A percentile compares a stretch with the other conserved stretches of the same genome.
Evolutionary conservation across 2,888 invertebrate genomes (phyloP).

Genomic region (Emmelina monodactyla): DNA sequence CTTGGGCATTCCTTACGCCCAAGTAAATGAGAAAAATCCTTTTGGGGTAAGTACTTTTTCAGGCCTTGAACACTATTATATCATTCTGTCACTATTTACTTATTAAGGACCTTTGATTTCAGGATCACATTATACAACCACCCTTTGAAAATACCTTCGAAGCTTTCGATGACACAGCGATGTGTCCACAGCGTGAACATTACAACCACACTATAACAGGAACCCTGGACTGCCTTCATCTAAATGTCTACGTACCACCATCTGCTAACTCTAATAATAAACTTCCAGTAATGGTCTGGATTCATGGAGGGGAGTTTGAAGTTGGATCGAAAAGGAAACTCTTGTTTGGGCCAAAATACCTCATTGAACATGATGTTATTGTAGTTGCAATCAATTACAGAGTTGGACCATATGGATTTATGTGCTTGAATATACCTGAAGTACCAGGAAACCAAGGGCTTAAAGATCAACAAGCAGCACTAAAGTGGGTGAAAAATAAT

Average conservation of each 20-base stretch:
- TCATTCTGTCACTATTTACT: too few species aligned
- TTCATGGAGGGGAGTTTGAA: slow-evolving; percentile 29
- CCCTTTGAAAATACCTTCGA: slow-evolving; percentile 24
- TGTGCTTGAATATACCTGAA: slow-evolving; percentile 28
- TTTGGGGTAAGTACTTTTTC: too few species aligned
- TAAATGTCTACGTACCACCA: slow-evolving; percentile 29
- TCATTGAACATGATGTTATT: slow-evolving; percentile 30
- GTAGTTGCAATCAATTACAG: slow-evolving; percentile 31
- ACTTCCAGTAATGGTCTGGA: slow-evolving; percentile 30
- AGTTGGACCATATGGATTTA: slow-evolving; percentile 33
- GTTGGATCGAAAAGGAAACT: slow-evolving; percentile 20
- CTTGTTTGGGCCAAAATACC: slow-evolving; percentile 23
- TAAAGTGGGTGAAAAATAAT: slow-evolving; percentile 32
- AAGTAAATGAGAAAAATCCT: too few species aligned
- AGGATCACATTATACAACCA: too few species aligned
- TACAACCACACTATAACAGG: slow-evolving; percentile 19
- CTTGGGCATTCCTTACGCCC: too few species aligned
- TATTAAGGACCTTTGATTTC: too few species aligned
- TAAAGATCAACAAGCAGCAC: slow-evolving; percentile 30
- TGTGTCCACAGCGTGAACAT: slow-evolving; percentile 30
- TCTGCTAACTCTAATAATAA: slow-evolving; percentile 20
- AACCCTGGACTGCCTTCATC: slow-evolving; percentile 25
- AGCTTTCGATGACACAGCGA: slow-evolving; percentile 26
- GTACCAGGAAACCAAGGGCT: slow-evolving; percentile 37
- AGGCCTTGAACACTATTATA: too few species aligned